phyloP scores from a whole-genome alignment of 2,888 invertebrate genomes.

The Osmoderma eremita region DNA sequence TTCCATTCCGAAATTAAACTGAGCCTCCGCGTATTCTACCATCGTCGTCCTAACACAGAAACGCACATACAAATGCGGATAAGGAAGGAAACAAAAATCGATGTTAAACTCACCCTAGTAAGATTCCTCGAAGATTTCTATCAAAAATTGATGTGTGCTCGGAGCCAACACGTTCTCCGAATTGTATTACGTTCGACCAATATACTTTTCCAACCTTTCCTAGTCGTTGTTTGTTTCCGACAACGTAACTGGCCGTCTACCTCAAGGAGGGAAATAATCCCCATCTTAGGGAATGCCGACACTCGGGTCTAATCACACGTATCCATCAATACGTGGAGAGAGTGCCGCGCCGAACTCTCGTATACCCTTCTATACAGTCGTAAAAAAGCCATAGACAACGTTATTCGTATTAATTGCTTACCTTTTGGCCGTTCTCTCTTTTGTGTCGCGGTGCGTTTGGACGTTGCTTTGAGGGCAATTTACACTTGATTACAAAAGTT shows the following conservation, averaged over 20 bases:
- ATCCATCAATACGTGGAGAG: conserved; percentile 50
- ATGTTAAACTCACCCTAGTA: conserved; percentile 51
- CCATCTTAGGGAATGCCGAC: conserved; percentile 51
- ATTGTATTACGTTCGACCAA: conserved; percentile 49
- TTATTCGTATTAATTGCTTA: conserved; percentile 46
- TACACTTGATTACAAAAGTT: too few relatives aligned
- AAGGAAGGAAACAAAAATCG: conserved; percentile 47
- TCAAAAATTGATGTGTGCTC: conserved; percentile 55
- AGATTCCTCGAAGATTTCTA: conserved; percentile 55
- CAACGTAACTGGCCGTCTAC: conserved; percentile 42
- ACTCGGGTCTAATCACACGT: conserved; percentile 53
- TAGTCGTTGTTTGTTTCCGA: not conserved
- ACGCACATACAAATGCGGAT: not conserved
- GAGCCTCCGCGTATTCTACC: not conserved
- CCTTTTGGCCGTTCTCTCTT: conserved; percentile 1
- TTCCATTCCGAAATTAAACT: not conserved
- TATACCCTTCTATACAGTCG: conserved; percentile 40
- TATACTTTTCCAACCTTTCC: conserved; percentile 21
- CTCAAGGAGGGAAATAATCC: conserved; percentile 51
- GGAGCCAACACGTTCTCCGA: conserved; percentile 52
- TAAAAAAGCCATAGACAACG: conserved; percentile 47
- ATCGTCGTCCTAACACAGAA: not conserved
- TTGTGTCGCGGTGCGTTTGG: too few relatives aligned
- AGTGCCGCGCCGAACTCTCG: conserved; percentile 40
- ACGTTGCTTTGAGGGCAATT: too few relatives aligned